These are phyloP conservation scores for Acanthisitta chloris DNA, from an alignment of 2,113 vertebrate genomes.

Conservation along the genomic window DNA sequence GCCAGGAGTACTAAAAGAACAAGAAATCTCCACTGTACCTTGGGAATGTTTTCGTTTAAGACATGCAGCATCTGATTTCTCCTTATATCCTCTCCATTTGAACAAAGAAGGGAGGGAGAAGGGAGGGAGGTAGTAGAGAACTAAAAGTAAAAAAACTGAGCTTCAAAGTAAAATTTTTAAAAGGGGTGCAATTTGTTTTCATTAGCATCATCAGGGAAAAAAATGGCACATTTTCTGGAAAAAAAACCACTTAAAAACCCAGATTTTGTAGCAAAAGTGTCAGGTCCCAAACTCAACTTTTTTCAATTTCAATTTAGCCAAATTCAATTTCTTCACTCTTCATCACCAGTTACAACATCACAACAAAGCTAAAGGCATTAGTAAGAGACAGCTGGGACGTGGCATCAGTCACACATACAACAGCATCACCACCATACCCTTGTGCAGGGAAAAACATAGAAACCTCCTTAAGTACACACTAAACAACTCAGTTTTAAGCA, in stretches of 20 bases:
- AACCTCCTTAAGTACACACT: not conserved
- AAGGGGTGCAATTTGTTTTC: constrained; percentile 44
- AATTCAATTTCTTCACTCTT: not conserved
- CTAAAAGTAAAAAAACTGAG: constrained; percentile 97
- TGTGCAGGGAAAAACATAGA: not conserved
- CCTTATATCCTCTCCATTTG: constrained; percentile 99
- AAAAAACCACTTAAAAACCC: not conserved
- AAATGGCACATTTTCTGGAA: not conserved
- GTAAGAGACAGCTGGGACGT: not conserved
- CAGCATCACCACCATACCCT: not conserved
- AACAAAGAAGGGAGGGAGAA: constrained; percentile 99
- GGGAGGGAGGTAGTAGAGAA: constrained; percentile 93
- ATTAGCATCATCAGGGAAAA: not conserved
- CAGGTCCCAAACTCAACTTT: not conserved
- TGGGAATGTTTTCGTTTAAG: constrained; percentile 95
- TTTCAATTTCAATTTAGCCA: not conserved
- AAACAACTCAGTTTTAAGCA: not conserved
- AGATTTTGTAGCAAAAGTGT: not conserved
- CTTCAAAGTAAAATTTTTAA: constrained; percentile 80
- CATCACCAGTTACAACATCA: not conserved
- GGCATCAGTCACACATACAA: not conserved
- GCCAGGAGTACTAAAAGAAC: constrained; percentile 31
- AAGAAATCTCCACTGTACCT: constrained; percentile 87
- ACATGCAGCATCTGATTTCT: constrained; percentile 90
- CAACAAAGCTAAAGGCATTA: not conserved